phyloP scores from a whole-genome alignment of 37 sponge, comb jelly and placozoan genomes.

The Sycon ciliatum region DNA sequence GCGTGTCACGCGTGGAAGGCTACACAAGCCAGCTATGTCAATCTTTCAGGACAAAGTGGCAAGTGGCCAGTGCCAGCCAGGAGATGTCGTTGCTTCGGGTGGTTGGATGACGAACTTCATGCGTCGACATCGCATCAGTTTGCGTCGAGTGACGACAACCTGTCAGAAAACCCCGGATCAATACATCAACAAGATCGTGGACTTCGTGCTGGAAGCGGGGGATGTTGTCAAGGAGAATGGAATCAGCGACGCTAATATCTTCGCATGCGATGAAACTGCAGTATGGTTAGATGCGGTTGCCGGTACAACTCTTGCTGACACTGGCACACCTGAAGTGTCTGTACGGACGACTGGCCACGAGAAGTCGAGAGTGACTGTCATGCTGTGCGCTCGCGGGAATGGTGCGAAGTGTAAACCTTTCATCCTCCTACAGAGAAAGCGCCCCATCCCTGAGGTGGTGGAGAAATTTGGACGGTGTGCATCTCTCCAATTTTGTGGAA shows the following conservation, averaged over 20 bases:
- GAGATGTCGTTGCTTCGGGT: too few relatives aligned
- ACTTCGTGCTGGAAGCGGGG: too few relatives aligned
- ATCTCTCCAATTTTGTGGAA: slow-evolving; percentile 19
- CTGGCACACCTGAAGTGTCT: slow-evolving; percentile 37
- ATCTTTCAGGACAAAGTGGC: too few relatives aligned
- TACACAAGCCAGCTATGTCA: too few relatives aligned
- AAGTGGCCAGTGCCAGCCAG: too few relatives aligned
- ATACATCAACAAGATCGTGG: slow-evolving; percentile 26
- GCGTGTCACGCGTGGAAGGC: too few relatives aligned
- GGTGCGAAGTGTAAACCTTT: slow-evolving; percentile 39
- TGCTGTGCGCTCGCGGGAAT: slow-evolving; percentile 36
- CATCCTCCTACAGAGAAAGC: slow-evolving; percentile 45
- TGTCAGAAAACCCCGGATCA: slow-evolving; percentile 23
- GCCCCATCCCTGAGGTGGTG: slow-evolving; percentile 16
- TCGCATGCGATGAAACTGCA: slow-evolving; percentile 47
- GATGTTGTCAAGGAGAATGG: neutral
- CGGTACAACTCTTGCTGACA: slow-evolving; percentile 29
- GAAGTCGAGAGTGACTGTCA: slow-evolving; percentile 39
- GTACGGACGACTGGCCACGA: slow-evolving; percentile 45
- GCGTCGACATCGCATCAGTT: slow-evolving; percentile 12
- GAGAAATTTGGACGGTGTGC: slow-evolving; percentile 18
- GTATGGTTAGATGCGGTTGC: slow-evolving; percentile 57
- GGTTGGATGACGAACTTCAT: slow-evolving; percentile 34
- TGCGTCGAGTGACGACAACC: slow-evolving; percentile 25
- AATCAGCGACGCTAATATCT: neutral